Evolutionary conservation across 2,797 vertebrate species (phyloP).

Genomic region (Etheostoma nigrum): DNA sequence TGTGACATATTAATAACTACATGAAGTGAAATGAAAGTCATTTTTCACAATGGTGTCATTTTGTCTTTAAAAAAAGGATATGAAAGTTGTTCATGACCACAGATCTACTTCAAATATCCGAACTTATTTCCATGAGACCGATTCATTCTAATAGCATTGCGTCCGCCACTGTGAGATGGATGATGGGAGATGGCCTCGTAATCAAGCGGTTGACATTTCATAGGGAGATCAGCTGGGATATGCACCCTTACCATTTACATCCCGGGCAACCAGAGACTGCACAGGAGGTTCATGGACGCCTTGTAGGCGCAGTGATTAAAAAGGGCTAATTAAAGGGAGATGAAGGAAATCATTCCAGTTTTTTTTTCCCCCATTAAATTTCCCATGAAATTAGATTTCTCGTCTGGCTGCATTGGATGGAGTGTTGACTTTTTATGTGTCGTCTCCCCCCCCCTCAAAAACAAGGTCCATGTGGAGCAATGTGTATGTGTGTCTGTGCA

Average conservation of each 20-base stretch:
- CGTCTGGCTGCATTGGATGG: constrained; percentile 56
- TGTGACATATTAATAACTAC: not conserved
- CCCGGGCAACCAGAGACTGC: constrained; percentile 36
- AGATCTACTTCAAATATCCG: constrained; percentile 36
- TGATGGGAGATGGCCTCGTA: constrained; percentile 52
- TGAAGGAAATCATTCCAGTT: constrained; percentile 60
- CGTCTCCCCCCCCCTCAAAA: constrained; percentile 9
- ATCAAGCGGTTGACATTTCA: constrained; percentile 73
- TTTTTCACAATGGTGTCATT: constrained; percentile 38
- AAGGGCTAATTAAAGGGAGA: constrained; percentile 75
- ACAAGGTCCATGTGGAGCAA: constrained; percentile 26
- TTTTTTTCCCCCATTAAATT: constrained; percentile 64
- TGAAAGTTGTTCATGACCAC: constrained; percentile 18
- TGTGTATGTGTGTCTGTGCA: constrained; percentile 16
- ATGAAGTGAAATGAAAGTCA: not conserved
- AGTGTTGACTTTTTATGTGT: constrained; percentile 31
- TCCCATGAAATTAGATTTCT: constrained; percentile 79
- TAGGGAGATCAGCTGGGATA: constrained; percentile 59
- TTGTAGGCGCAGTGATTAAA: constrained; percentile 75
- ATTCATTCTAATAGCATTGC: not conserved
- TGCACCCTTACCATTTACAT: constrained; percentile 55
- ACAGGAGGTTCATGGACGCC: constrained; percentile 38
- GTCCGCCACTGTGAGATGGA: constrained; percentile 33
- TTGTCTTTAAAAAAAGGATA: constrained; percentile 6
- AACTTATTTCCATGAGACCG: constrained; percentile 15